Base-by-base conservation (phyloP, 2,113 vertebrate species). In the Sterrhoptilus dennistouni region DNA sequence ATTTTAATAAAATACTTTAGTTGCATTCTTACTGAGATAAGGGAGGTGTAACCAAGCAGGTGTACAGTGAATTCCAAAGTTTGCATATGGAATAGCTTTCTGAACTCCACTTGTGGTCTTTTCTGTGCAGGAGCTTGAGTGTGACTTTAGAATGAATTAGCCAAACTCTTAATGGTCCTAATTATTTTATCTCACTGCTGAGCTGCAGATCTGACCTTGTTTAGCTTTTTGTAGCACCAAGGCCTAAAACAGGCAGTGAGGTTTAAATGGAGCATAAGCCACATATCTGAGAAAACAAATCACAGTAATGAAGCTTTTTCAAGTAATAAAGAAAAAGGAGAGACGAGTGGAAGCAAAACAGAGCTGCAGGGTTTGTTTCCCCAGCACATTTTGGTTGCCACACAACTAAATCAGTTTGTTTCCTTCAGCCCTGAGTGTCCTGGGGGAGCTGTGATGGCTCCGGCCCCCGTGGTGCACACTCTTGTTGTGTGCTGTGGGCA, bases 331-430 rank as follows among this genome's bases (percentile, higher is more conserved):
- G 35, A 38, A 83, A 93, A 83, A 60, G 16, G 69, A 77, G 35
- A 87, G 85, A 75, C 0, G 29, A 92, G 53, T 86, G 64, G 72
- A 90, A 95, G 60, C 56, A 78, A 93, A 96, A 44, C 90, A 94
- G 87, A 92, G 79, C 96, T 92, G 79, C 68, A 81, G 85, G 85
- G 83, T 18, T 94, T 94, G 63, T 90, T 97, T 83, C 33, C 59
- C 60, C 29, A 77, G 87, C 60, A 42, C 52, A 70, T 83, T 96
- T 93, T 59, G 71, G 50, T 93, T 96, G 76, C 90, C 2, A 5
- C 79, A 75, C 85, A 86, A 72, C 87, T 92, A 83, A 92, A 89
- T 87, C 60, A 71, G 76, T 95, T 97, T 96, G 59, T 93, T 96
- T 95, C 69, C 80, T 45, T 78, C 69, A 84, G 80, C 44, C 57